phyloP scores from a whole-genome alignment of 2,888 invertebrate genomes.

The Andrena minutula region DNA sequence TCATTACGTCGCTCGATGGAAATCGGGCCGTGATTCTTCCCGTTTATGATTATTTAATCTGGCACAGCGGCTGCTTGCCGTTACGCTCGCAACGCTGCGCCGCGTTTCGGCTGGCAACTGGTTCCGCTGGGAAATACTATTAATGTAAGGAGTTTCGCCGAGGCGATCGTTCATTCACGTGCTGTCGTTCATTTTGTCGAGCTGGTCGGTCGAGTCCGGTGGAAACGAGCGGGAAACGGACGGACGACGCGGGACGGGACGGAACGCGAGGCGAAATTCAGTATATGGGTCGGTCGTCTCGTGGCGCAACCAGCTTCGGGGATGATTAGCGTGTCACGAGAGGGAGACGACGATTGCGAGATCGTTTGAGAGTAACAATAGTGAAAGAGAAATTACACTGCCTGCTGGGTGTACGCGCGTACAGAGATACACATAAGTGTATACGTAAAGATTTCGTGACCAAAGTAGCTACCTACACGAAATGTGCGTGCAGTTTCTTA shows the following conservation, averaged over 20 bases:
- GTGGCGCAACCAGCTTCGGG: constrained; percentile 70
- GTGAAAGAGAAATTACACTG: constrained; percentile 75
- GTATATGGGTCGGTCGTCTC: constrained; percentile 75
- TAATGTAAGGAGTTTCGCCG: neutral
- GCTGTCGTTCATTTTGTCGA: neutral
- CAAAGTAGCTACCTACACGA: neutral
- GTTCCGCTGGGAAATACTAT: neutral
- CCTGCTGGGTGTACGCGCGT: constrained; percentile 56
- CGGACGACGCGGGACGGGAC: constrained; percentile 66
- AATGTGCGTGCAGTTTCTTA: neutral
- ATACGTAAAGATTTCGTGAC: constrained; percentile 46
- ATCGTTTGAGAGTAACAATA: constrained; percentile 71
- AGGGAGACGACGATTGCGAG: constrained; percentile 75
- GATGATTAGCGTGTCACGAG: constrained; percentile 77
- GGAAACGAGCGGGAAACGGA: constrained; percentile 16
- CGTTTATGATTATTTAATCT: constrained; percentile 24
- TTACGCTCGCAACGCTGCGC: neutral
- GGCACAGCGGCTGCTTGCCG: constrained; percentile 6
- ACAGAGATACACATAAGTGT: constrained; percentile 46
- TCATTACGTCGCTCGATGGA: constrained; percentile 2
- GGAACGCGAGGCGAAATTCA: neutral
- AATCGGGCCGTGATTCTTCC: constrained; percentile 3
- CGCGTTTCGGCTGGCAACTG: neutral
- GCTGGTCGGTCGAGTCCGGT: neutral
- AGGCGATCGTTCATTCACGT: neutral